Base-by-base conservation (phyloP, 2,888 invertebrate species). In the Thecocarcelia acutangulata region DNA sequence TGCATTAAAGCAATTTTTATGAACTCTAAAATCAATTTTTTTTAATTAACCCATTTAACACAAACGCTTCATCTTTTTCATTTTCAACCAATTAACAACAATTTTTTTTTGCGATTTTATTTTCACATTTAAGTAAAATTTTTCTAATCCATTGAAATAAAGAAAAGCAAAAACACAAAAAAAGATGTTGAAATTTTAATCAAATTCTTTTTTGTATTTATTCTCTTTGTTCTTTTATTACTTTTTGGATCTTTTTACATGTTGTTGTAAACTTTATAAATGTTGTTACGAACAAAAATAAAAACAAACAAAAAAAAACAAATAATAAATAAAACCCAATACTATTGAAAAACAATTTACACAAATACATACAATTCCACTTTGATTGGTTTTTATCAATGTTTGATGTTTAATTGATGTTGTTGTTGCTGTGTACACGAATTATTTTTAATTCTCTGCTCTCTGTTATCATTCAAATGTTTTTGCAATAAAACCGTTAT, bases 201-300 rank as follows among this genome's bases (percentile, higher is more conserved):
- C 74, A 74, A 69, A 33, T 82, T 82, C 73, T 82, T 78, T 82
- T 82, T 82, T 82, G 70, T 74, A 78, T 77, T 74, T 56, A 48
- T 82, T 82, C 82, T 82, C 78, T 82, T 82, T 82, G 82, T 82
- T 82, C 82, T 63, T 82, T 78, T 77, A 77, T 82, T 80, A 46
- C 64, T 17, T 68, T 77, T 73, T 59, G 78, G 66, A 79, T 78
- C 78, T 74, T 74, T 80, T 78, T 78, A 78, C 78, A 75, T 82
- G 82, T 82, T 82, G 82, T 78, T 82, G 70, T 75, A 59, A 76
- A 72, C 72, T 17, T 63, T 80, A 76, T 82, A 70, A 82, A 82
- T 75, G 68, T 75, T 82, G 77, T 78, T 82, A 70, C 46, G 24
- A 74, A 77, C 63, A 50, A 37, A 40, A 48, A 61, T 15, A 40